Evolutionary conservation across 2,797 vertebrate species (phyloP), one percentile per base, ranked within the genome.

Genomic region (Spinibarbus caldwelli): DNA sequence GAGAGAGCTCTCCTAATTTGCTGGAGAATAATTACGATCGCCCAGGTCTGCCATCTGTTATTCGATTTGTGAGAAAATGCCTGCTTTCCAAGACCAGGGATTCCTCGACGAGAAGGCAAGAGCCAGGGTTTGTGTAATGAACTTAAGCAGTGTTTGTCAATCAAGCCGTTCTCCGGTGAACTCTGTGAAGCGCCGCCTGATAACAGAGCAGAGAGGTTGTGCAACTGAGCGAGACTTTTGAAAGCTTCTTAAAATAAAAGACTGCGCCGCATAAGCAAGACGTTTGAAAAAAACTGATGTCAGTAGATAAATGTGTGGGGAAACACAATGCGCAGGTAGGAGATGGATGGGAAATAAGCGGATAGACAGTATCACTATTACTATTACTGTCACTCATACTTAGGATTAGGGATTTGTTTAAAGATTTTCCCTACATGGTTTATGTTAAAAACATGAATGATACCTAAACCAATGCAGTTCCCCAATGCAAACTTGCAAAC

Each of bases 11-110:
- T 64, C 14, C 82, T 66, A n/a, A 57, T 82, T 81, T 45, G 79
- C 73, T 78, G 36, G 34, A 77, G 64, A 87, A 83, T 83, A 87
- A 86, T 76, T 52, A 73, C 54, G 1, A 47, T 47, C n/a, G 43
- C 62, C 64, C 81, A 80, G 41, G 81, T 80, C 78, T 70, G 79
- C 85, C 85, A 82, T 89, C 85, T 85, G 59, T 66, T 76, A 66
- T 86, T 83, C 77, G 83, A 71, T 85, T 77, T 77, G 36, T 12
- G 43, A 71, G 57, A 34, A 52, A 78, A 54, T 0, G 21, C 26
- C 49, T 19, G 36, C 64, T 45, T 26, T 70, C n/a, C 49, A 36
- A 59, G 75, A 71, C 26, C 14, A 59, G 66, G 21, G 47, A 71
- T 78, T 78, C 49, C 64, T 78, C 12, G 17, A 45, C 19, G 23